Evolutionary conservation across 35 echinoderm and acorn worm genomes (phyloP).

Genomic region (Holothuria glaberrima): DNA sequence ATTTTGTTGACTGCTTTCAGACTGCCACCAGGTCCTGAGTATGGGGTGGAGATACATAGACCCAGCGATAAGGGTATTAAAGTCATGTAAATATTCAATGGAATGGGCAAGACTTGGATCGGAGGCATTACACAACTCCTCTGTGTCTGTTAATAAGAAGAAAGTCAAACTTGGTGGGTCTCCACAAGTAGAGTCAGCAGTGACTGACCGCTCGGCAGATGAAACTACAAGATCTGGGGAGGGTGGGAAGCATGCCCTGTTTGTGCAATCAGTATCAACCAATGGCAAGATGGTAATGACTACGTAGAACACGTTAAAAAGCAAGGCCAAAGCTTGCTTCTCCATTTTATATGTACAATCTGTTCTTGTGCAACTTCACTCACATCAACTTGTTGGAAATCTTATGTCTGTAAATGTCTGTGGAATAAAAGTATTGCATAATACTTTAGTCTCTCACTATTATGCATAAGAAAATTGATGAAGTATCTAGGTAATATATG

Average conservation of each 20-base stretch:
- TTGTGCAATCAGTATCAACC: background rate
- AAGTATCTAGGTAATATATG: too few relatives aligned
- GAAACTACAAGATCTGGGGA: slow-evolving; percentile 70
- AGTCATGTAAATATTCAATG: slow-evolving; percentile 50
- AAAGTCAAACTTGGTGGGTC: slow-evolving; percentile 43
- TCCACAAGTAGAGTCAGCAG: slow-evolving; percentile 82
- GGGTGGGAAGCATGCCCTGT: slow-evolving; percentile 80
- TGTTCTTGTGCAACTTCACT: too few relatives aligned
- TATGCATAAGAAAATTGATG: too few relatives aligned
- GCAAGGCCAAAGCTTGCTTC: too few relatives aligned
- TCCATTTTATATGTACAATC: too few relatives aligned
- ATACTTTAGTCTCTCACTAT: too few relatives aligned
- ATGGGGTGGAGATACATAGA: slow-evolving; percentile 22
- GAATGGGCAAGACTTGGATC: slow-evolving; percentile 60
- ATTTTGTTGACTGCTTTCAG: slow-evolving; percentile 51
- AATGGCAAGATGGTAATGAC: background rate
- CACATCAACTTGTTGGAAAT: too few relatives aligned
- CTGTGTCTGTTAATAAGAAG: slow-evolving; percentile 10
- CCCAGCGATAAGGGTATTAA: slow-evolving; percentile 15
- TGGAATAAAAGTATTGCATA: too few relatives aligned
- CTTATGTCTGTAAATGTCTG: too few relatives aligned
- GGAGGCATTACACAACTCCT: slow-evolving; percentile 61
- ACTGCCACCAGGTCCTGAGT: slow-evolving; percentile 93
- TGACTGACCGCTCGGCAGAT: slow-evolving; percentile 56
- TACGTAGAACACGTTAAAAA: too few relatives aligned